Conservation (phyloP, 2,888 invertebrate species). For the Xylota segnis region DNA sequence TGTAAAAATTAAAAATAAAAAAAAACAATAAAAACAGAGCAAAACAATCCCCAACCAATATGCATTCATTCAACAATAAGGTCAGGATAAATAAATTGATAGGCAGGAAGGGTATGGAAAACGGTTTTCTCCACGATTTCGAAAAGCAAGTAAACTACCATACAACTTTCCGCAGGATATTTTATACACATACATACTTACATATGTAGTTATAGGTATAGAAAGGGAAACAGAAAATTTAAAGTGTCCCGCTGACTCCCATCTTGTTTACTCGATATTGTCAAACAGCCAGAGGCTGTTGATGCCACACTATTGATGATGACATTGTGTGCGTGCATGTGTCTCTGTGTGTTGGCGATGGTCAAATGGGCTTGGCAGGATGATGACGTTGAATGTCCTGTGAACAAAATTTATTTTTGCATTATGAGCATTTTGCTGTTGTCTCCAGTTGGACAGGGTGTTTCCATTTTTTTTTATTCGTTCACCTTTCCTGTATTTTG, state of each 20-base stretch:
- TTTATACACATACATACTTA: not conserved
- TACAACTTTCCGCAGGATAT: not conserved
- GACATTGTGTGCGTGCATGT: not conserved
- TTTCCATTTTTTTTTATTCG: not conserved
- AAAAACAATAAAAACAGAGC: not conserved
- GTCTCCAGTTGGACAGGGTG: no score
- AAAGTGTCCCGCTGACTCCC: constrained; percentile 7
- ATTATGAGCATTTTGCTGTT: not conserved
- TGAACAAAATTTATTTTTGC: constrained; percentile 10
- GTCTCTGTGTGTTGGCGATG: not conserved
- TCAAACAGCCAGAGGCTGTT: not conserved
- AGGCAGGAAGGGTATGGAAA: not conserved
- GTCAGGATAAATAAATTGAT: constrained; percentile 7
- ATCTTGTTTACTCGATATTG: not conserved
- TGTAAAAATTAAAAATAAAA: not conserved
- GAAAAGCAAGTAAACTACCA: not conserved
- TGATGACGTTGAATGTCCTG: constrained; percentile 12
- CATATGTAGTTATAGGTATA: not conserved
- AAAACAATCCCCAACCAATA: not conserved
- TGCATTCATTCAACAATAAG: not conserved
- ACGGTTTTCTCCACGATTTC: not conserved
- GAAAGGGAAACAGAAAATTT: not conserved
- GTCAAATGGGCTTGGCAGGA: not conserved
- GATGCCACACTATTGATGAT: constrained; percentile 3
- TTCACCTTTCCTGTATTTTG: constrained; percentile 7